These are phyloP conservation scores for Gymnogyps californianus DNA, from an alignment of 2,113 vertebrate species.

Conservation along the genomic window DNA sequence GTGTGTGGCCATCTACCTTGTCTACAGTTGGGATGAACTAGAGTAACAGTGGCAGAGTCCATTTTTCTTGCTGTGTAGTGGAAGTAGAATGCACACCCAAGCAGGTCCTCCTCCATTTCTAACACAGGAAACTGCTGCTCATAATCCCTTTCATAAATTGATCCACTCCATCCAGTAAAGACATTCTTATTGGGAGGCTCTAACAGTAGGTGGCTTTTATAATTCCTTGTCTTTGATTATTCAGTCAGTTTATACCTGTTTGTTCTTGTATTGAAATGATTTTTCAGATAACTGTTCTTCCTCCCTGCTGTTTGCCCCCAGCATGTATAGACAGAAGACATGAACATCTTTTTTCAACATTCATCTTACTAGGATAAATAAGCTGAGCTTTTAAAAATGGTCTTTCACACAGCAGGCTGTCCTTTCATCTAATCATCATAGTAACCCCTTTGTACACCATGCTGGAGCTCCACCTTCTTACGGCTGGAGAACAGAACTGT, in stretches of 20 bases:
- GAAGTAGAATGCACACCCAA: background rate
- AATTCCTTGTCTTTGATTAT: background rate
- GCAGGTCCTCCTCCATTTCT: background rate
- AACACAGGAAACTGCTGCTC: background rate
- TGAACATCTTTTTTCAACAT: background rate
- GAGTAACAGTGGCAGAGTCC: background rate
- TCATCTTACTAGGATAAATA: background rate
- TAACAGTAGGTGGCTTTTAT: background rate
- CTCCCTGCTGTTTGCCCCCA: background rate
- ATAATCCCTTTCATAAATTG: background rate
- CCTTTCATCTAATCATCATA: background rate
- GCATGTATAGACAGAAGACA: background rate
- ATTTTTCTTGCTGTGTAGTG: background rate
- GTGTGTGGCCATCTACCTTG: background rate
- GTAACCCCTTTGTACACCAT: background rate
- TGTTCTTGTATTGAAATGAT: background rate
- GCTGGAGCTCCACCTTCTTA: background rate
- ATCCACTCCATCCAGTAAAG: background rate
- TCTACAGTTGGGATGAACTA: background rate
- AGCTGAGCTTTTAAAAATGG: background rate
- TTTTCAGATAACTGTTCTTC: background rate
- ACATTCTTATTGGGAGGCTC: background rate
- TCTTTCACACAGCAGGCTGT: background rate
- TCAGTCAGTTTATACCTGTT: background rate
- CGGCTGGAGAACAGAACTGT: background rate